A percentile compares a stretch with the other conserved stretches of the same genome.
Evolutionary conservation across 2,888 invertebrate genomes (phyloP).

Genomic region (Drosophila nr. medialis): DNA sequence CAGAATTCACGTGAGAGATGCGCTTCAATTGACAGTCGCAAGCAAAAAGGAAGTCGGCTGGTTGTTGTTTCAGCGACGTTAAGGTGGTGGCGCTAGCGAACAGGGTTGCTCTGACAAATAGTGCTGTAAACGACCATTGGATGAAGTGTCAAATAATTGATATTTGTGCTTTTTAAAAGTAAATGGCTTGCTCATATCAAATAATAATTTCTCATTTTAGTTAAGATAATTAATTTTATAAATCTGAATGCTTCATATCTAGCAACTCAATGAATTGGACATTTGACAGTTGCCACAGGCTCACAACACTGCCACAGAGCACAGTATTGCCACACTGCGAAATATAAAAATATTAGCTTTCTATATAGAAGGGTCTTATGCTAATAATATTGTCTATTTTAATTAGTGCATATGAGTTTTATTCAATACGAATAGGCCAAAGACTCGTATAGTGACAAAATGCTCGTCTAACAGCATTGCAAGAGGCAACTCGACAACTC

Average conservation of each 20-base stretch:
- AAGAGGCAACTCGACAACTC: conserved; percentile 39
- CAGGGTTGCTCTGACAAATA: conserved; percentile 36
- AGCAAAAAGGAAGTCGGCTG: conserved; percentile 79
- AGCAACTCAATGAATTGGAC: rapidly evolving
- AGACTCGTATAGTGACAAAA: background rate
- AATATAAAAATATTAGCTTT: background rate
- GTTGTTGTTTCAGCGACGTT: conserved; percentile 33
- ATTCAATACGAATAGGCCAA: background rate
- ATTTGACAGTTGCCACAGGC: conserved; percentile 27
- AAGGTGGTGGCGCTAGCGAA: conserved; percentile 56
- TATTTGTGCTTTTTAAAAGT: background rate
- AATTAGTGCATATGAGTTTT: background rate
- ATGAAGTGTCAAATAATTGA: background rate
- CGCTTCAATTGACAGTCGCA: conserved; percentile 80
- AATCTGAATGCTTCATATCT: too few relatives aligned
- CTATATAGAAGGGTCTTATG: background rate
- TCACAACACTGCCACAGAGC: conserved; percentile 3
- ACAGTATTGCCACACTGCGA: conserved; percentile 17
- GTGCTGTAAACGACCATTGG: conserved; percentile 10
- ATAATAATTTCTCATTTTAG: background rate
- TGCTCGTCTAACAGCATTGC: background rate
- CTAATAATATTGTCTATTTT: background rate
- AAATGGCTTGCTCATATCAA: background rate
- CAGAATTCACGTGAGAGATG: conserved; percentile 65
- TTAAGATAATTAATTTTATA: background rate